Percentiles rank a stretch among this genome's conserved stretches.
These are phyloP conservation scores for Hystrix brachyura DNA, from an alignment of 2,113 vertebrate species.

Conservation along the genomic window DNA sequence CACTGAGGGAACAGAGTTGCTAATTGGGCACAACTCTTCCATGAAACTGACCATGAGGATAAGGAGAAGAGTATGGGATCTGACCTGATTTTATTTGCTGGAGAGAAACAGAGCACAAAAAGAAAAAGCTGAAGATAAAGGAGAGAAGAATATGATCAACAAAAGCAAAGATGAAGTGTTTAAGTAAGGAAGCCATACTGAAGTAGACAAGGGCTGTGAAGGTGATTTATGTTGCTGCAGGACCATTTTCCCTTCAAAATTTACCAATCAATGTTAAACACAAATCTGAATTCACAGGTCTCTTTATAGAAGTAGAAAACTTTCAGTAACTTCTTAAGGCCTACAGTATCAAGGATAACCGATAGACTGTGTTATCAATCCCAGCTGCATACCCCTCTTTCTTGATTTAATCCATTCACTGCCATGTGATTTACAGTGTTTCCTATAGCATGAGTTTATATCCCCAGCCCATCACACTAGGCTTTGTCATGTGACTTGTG, in stretches of 20 bases:
- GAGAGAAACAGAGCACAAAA: background rate
- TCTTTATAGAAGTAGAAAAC: background rate
- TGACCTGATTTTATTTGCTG: background rate
- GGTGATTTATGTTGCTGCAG: background rate
- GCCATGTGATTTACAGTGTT: background rate
- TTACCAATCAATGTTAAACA: background rate
- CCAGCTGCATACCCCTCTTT: no score
- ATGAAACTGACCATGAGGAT: background rate
- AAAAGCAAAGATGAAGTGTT: background rate
- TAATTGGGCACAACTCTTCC: background rate
- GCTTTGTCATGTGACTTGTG: background rate
- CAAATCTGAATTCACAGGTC: background rate
- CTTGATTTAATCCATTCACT: background rate
- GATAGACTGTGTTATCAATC: background rate
- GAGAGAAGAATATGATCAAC: background rate
- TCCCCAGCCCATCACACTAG: background rate
- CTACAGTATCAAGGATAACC: background rate
- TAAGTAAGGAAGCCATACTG: background rate
- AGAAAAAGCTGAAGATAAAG: background rate
- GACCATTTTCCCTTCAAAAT: background rate
- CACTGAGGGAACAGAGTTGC: background rate
- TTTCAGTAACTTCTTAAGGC: background rate
- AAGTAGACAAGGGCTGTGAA: background rate
- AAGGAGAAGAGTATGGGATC: background rate
- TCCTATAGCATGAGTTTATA: background rate